Percentiles rank a stretch among this genome's conserved stretches.
Evolutionary conservation across 2,888 invertebrate genomes (phyloP).

Genomic region (Stenoptilia bipunctidactyla): DNA sequence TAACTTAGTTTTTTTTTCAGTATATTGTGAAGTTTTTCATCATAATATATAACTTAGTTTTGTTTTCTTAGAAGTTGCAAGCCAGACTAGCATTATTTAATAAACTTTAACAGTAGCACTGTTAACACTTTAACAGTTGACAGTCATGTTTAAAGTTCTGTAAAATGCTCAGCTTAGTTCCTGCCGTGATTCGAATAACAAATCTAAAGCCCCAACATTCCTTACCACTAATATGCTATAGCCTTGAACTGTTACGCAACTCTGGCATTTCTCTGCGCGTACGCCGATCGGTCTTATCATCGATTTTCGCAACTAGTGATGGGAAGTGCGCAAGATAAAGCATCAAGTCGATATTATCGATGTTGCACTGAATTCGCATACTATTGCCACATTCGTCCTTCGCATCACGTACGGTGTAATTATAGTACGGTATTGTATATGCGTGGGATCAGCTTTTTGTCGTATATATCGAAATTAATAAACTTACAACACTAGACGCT

Average conservation of each 20-base stretch:
- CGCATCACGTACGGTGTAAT: constrained; percentile 22
- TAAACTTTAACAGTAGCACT: too few relatives aligned
- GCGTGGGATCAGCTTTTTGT: constrained; percentile 24
- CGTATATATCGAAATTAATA: constrained; percentile 12
- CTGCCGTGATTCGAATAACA: too few relatives aligned
- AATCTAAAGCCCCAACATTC: too few relatives aligned
- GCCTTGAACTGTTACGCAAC: constrained; percentile 59
- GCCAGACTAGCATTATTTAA: too few relatives aligned
- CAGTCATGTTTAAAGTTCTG: too few relatives aligned
- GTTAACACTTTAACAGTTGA: too few relatives aligned
- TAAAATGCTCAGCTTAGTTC: too few relatives aligned
- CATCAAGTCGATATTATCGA: constrained; percentile 24
- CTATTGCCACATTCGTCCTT: constrained; percentile 31
- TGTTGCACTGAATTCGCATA: constrained; percentile 24
- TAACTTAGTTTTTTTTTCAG: too few relatives aligned
- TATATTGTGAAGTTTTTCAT: too few relatives aligned
- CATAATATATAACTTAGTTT: too few relatives aligned
- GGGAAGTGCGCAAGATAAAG: constrained; percentile 18
- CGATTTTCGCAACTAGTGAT: background rate
- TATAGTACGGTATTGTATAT: constrained; percentile 9
- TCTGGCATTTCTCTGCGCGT: constrained; percentile 30
- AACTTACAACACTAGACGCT: constrained; percentile 1
- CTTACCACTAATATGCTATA: too few relatives aligned
- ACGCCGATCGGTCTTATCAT: background rate
- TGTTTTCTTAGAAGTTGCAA: too few relatives aligned